A percentile compares a stretch with the other conserved stretches of the same genome.
These are phyloP conservation scores for Calameuta filiformis DNA, from an alignment of 2,888 invertebrate genomes.

Conservation along the genomic window DNA sequence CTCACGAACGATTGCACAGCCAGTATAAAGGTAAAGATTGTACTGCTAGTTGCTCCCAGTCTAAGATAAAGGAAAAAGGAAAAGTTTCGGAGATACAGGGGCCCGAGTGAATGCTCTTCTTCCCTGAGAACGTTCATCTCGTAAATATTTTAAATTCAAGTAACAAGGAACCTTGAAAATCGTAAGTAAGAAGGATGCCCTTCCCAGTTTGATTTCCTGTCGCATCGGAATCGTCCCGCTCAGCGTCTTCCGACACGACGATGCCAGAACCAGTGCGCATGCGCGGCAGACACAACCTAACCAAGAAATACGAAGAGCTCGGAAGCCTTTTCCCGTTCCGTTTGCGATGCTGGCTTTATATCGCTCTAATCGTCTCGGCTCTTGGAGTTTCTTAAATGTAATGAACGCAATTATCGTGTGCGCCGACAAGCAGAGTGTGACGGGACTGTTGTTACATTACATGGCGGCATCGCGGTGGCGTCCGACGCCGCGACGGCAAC, in stretches of 20 bases:
- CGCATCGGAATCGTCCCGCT: neutral
- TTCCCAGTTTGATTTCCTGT: neutral
- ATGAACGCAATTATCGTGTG: slow-evolving; percentile 64
- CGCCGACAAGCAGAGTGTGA: slow-evolving; percentile 63
- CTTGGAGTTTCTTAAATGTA: slow-evolving; percentile 56
- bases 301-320: neutral
- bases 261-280: neutral
- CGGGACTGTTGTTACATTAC: slow-evolving; percentile 59
- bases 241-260: neutral
- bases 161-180: neutral
- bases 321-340: neutral
- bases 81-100: neutral
- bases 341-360: slow-evolving; percentile 2
- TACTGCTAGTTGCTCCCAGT: neutral
- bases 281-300: neutral
- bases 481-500: slow-evolving; percentile 18
- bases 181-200: neutral
- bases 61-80: neutral
- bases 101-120: neutral
- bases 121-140: neutral
- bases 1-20: neutral
- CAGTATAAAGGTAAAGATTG: neutral
- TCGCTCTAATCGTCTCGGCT: slow-evolving; percentile 7
- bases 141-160: neutral
- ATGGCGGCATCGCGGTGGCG: slow-evolving; percentile 27